Conservation (phyloP, 2,888 invertebrate genomes). For the Belgica antarctica region DNA sequence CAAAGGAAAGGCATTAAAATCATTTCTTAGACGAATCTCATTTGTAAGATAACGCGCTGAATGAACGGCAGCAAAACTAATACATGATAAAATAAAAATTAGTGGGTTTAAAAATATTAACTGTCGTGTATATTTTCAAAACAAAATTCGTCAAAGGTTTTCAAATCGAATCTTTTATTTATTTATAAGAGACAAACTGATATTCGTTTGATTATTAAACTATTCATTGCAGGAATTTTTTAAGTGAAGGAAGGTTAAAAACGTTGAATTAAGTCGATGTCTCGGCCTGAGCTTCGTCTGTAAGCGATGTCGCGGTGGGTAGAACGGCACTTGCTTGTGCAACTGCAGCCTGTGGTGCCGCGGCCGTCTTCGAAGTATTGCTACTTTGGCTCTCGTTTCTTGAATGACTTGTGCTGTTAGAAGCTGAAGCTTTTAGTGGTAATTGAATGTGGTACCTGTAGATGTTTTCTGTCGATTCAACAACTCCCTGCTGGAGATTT, state of each 20-base stretch:
- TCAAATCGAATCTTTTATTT: too few relatives aligned
- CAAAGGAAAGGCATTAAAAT: not conserved
- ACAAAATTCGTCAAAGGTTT: too few relatives aligned
- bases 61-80: not conserved
- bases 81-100: conserved; percentile 8
- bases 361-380: conserved; percentile 35
- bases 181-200: not conserved
- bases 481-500: conserved; percentile 73
- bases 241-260: not conserved
- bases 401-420: conserved; percentile 56
- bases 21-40: conserved; percentile 14
- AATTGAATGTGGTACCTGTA: conserved; percentile 76
- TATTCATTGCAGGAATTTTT: not conserved
- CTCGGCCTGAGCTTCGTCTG: not conserved
- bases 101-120: conserved; percentile 20
- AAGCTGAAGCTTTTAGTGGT: conserved; percentile 64
- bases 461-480: conserved; percentile 76
- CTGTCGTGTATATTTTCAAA: too few relatives aligned
- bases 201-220: too few relatives aligned
- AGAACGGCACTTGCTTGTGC: not conserved
- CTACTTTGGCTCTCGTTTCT: conserved; percentile 64
- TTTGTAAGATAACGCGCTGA: conserved; percentile 3
- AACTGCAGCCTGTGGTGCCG: too few relatives aligned
- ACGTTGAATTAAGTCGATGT: not conserved
- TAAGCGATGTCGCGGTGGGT: not conserved